Base-by-base conservation (phyloP, 2,797 vertebrate species). In the Notolepis coatsorum region DNA sequence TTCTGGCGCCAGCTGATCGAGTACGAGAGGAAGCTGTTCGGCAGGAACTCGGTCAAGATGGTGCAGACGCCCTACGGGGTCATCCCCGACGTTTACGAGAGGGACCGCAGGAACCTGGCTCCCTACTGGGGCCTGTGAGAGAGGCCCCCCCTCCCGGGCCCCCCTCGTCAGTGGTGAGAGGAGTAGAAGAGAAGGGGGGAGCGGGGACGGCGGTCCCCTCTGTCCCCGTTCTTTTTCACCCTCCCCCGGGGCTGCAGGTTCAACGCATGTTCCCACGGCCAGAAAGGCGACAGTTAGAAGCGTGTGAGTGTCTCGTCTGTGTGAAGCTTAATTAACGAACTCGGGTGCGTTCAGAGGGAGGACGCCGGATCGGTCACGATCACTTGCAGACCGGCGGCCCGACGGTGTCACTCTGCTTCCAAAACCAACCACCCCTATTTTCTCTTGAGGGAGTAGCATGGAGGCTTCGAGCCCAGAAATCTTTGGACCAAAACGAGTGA, bases 1-100 rank as follows among this genome's bases (percentile, higher is more conserved):
- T 99, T 99, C 93, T 99, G 97, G 96, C 91, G 95, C 64, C 97
- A 99, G 85, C 95, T 99, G 68, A 98, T 98, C 66, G 96, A 98
- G 74, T 98, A 98, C 3, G 97, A 99, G 85, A 93, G 95, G 84
- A 97, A 97, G 93, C 94, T 99, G 67, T 99, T 95, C 8, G 97
- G 97, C 68, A 96, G 95, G 81, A 96, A 94, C 55, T 94, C 95
- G 18, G 97, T 99, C 53, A 98, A 97, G 93, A 97, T 98, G 96
- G 94, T 99, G 82, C 96, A 97, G 90, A 98, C 97, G 0, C 96
- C 96, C 3, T 98, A 98, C 0, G 97, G 97, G 71, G 83, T 97
- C 71, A 86, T 98, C 76, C 96, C 97, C 6, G 97, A 99, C 28
- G 90, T 98, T 83, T 99, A 98, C 0, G 94, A 95, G 91, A 94